Conservation (phyloP, 2,888 invertebrate species). For the Euspilapteryx auroguttella region DNA sequence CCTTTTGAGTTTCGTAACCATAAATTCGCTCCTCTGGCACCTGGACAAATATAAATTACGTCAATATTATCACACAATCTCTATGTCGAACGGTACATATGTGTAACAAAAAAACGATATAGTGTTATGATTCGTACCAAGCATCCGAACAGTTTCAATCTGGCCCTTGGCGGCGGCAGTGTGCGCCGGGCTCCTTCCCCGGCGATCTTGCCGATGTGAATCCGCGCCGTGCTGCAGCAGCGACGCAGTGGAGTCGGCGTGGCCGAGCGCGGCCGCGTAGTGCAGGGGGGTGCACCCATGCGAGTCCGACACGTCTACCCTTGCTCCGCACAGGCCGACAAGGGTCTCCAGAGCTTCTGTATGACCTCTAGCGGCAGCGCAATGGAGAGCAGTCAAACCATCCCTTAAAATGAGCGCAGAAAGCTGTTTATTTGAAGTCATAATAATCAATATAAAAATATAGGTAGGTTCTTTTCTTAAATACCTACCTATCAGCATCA, state of each 20-base stretch:
- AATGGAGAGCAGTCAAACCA: constrained; percentile 93
- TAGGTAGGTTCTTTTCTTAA: no score
- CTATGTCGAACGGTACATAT: not conserved
- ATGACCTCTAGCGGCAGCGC: constrained; percentile 95
- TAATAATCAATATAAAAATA: no score
- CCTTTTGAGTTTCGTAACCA: constrained; percentile 93
- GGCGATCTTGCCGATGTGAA: constrained; percentile 88
- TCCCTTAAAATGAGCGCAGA: constrained; percentile 73
- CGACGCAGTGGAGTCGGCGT: constrained; percentile 89
- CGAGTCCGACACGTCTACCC: constrained; percentile 86
- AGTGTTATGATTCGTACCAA: no score
- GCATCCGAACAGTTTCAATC: constrained; percentile 79
- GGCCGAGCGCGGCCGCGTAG: constrained; percentile 94
- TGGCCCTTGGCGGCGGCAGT: constrained; percentile 97
- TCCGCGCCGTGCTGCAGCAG: constrained; percentile 89
- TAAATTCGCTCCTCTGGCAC: constrained; percentile 75
- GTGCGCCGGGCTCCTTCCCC: constrained; percentile 91
- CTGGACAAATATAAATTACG: constrained; percentile 14
- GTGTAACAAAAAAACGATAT: constrained; percentile 1
- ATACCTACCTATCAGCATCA: constrained; percentile 72
- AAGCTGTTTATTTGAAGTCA: no score
- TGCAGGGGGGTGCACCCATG: constrained; percentile 96
- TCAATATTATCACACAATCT: constrained; percentile 1
- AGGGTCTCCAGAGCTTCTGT: constrained; percentile 88
- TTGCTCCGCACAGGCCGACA: constrained; percentile 84